These are phyloP conservation scores for Lordiphosa collinella DNA, from an alignment of 1,140 invertebrate genomes.

Conservation along the genomic window DNA sequence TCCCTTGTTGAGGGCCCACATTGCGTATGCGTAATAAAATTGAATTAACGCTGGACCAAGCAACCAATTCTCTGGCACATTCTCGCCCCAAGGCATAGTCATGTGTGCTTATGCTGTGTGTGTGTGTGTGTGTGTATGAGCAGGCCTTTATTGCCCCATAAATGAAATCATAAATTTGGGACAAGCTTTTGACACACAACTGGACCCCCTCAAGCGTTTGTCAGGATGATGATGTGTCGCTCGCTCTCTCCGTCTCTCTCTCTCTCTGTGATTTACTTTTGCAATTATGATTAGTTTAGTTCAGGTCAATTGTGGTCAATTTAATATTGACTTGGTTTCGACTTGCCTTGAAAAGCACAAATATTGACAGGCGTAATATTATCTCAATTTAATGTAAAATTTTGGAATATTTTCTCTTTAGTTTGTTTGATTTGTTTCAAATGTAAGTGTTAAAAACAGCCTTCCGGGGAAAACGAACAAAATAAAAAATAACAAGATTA, in stretches of 20 bases:
- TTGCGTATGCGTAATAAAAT: slow-evolving; percentile 70
- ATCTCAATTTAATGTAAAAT: slow-evolving; percentile 27
- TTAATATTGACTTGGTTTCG: slow-evolving; percentile 31
- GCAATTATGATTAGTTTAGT: slow-evolving; percentile 52
- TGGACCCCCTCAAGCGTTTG: slow-evolving; percentile 30
- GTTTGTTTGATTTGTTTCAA: slow-evolving; percentile 19
- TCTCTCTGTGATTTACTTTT: slow-evolving; percentile 27
- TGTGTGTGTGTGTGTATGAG: slow-evolving; percentile 46
- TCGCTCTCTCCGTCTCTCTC: neutral
- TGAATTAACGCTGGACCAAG: slow-evolving; percentile 50
- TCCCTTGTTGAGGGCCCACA: slow-evolving; percentile 21
- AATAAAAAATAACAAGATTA: no score
- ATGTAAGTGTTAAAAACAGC: no score
- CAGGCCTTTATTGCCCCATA: slow-evolving; percentile 41
- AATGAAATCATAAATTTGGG: slow-evolving; percentile 63
- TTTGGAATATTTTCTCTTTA: neutral
- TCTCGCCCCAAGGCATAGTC: slow-evolving; percentile 30
- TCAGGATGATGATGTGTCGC: neutral
- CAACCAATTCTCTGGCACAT: slow-evolving; percentile 38
- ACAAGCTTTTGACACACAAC: slow-evolving; percentile 29
- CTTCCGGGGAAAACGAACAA: no score
- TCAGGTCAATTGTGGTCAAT: slow-evolving; percentile 27
- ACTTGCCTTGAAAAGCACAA: slow-evolving; percentile 9
- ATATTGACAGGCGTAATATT: slow-evolving; percentile 43
- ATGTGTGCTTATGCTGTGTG: neutral